Base-by-base conservation (phyloP, 2,797 vertebrate species). In the Melanotaenia parkinsoni region DNA sequence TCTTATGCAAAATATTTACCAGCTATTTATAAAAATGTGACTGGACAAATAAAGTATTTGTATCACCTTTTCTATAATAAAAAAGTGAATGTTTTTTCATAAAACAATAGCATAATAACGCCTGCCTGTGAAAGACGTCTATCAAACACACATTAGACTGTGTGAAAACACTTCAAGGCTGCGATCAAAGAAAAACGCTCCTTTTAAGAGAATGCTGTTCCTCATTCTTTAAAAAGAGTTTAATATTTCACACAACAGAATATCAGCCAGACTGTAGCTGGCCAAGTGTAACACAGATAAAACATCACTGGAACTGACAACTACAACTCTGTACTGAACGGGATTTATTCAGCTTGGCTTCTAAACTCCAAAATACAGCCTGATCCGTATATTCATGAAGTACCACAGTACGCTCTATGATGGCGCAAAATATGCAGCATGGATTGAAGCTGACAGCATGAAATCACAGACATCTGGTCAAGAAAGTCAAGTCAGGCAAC, bases 401-500 rank as follows among this genome's bases (percentile, higher is more conserved):
- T 63, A 62, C 32, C 18, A 13, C 40, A 70, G 28, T 8, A 28
- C 10, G 3, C 32, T 60, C 4, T 22, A n/a, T 32, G 68, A 75
- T 59, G 28, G 53, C 11, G 60, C 24, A 10, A 26, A 47, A 59
- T 54, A 50, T 58, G 40, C 67, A 60, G 28, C 45, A 65, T 43
- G 5, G 59, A 72, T 70, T 67, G 18, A 54, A 58, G 68, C 57
- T 63, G 57, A 26, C 35, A 78, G 58, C 67, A 61, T 79, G 60
- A 85, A 87, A 80, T 74, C 84, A 53, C 64, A 76, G 68, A 60
- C 76, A 80, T 72, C 81, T 77, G 79, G 66, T 62, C 54, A 16
- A 38, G 10, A 75, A 28, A 77, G 67, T 63, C 50, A 78, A 83
- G 57, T 43, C 67, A 10, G 53, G 30, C 63, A 70, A 67, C 70